These are phyloP conservation scores for Polydrusus tereticollis DNA, from an alignment of 2,888 invertebrate genomes.

Conservation along the genomic window DNA sequence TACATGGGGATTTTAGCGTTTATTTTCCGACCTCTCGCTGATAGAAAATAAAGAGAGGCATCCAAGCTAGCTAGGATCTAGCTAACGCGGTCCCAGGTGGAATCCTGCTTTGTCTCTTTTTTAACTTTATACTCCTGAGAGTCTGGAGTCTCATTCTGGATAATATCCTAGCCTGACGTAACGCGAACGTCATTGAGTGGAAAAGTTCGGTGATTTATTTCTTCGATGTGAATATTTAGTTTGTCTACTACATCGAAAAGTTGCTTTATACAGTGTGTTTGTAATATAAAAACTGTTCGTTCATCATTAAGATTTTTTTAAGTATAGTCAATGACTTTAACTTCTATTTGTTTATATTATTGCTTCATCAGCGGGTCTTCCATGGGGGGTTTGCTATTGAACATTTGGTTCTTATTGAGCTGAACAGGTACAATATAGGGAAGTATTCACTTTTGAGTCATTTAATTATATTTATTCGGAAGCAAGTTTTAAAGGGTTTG, in stretches of 20 bases:
- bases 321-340: too few species aligned
- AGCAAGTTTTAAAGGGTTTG: too few species aligned
- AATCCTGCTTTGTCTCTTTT: slow-evolving; percentile 26
- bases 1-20: slow-evolving; percentile 10
- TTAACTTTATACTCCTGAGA: slow-evolving; percentile 27
- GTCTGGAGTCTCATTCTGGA: slow-evolving; percentile 32
- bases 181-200: slow-evolving; percentile 8
- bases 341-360: too few species aligned
- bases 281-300: too few species aligned
- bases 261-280: not conserved
- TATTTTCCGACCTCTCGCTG: slow-evolving; percentile 22
- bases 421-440: too few species aligned
- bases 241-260: not conserved
- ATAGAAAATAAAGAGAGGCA: slow-evolving; percentile 27
- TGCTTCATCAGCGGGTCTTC: too few species aligned
- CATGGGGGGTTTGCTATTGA: too few species aligned
- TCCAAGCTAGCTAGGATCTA: slow-evolving; percentile 19
- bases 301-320: too few species aligned
- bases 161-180: slow-evolving; percentile 9
- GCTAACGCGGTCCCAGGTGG: slow-evolving; percentile 25
- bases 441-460: too few species aligned
- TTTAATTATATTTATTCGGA: too few species aligned
- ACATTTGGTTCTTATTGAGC: too few species aligned
- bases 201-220: slow-evolving; percentile 4
- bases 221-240: not conserved